Evolutionary conservation across 1,140 invertebrate genomes (phyloP).

Genomic region (Drosophila navojoa): DNA sequence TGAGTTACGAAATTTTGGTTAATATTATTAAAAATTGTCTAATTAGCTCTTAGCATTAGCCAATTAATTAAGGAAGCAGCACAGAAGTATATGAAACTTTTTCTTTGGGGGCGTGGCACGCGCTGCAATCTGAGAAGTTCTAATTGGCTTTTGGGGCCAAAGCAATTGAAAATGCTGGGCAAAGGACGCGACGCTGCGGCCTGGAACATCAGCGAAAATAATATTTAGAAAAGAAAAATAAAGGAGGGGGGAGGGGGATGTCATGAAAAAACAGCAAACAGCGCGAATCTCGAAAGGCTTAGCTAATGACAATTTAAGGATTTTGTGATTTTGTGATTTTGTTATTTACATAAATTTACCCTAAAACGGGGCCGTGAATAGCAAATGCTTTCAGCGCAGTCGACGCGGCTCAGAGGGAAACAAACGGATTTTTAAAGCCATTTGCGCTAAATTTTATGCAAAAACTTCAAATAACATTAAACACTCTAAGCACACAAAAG

Average conservation of each 20-base stretch:
- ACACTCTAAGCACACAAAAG: not conserved
- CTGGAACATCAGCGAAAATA: constrained; percentile 6
- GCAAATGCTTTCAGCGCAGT: constrained; percentile 16
- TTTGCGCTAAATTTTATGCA: constrained; percentile 37
- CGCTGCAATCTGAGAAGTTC: too few species aligned
- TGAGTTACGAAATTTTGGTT: not conserved
- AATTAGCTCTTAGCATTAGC: constrained; percentile 9
- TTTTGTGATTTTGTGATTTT: constrained; percentile 78
- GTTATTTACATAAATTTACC: constrained; percentile 79
- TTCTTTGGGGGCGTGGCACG: not conserved
- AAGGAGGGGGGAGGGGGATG: not conserved
- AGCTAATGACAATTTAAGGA: constrained; percentile 81
- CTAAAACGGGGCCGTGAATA: constrained; percentile 39
- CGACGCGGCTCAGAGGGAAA: not conserved
- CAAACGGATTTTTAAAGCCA: constrained; percentile 38
- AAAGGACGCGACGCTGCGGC: not conserved
- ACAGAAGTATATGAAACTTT: constrained; percentile 33
- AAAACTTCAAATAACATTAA: constrained; percentile 16
- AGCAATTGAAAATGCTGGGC: constrained; percentile 37
- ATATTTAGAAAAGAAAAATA: constrained; percentile 2
- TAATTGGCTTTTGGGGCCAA: constrained; percentile 12
- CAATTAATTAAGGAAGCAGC: constrained; percentile 30
- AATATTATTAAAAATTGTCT: not conserved
- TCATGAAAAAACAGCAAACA: constrained; percentile 27
- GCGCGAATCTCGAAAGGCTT: constrained; percentile 67